Base-by-base conservation (phyloP, 1,140 invertebrate genomes). In the Drosophila erecta region DNA sequence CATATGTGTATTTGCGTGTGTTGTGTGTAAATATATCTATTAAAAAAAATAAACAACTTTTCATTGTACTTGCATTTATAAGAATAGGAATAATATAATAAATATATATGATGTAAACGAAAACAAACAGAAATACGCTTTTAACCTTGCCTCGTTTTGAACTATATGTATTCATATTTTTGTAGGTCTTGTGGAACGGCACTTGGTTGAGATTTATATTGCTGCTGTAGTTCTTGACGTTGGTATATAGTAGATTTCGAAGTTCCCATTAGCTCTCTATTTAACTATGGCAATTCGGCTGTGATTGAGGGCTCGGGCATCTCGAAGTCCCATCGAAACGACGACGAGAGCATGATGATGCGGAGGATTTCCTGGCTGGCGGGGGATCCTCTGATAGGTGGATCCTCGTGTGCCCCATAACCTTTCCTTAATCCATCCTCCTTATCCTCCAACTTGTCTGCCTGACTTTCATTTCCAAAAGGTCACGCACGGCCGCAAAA, bases 181-280 rank as follows among this genome's bases (percentile, higher is more conserved):
- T 74, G 35, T 55, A 70, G 71, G 59, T 80, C 51, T 60, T 60
- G 57, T 76, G 73, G 67, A 77, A 69, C 72, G 80, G 79, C 72
- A 75, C 61, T 78, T 79, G 64, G 53, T 81, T 79, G 67, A 79
- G 76, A 79, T 79, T 79, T 57, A 74, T 64, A 43, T 74, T 74
- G 35, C 72, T 62, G 37, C 14, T 49, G 37, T 37, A 59, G 66
- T 62, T 24, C 60, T 47, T 64, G n/a, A 35, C 15, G 15, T 41
- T 15, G 54, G n/a, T 50, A 33, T 50, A 50, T 33, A 50, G 46
- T 50, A 33, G 47, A 20, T 33, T 50, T 50, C 27, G 30, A 30
- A 30, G 24, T 30, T 49, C 47, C 30, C n/a, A 14, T 17, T 51
- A 40, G 22, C 35, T 53, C 24, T 40, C 47, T 47, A 17, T 50